Conservation (phyloP, 2,888 invertebrate species). For the Chrysina gloriosa region DNA sequence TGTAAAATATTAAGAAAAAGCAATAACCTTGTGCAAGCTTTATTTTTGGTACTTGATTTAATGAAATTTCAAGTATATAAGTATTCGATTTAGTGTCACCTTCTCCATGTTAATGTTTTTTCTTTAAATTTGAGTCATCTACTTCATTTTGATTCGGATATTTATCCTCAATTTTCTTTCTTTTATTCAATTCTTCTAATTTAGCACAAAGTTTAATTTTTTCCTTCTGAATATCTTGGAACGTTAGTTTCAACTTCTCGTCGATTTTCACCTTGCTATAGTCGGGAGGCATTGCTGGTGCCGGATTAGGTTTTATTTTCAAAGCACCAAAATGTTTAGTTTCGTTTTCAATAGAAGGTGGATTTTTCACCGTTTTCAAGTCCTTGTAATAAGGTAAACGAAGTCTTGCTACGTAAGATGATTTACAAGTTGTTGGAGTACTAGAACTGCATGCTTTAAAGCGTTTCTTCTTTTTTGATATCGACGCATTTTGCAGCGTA, state of each 20-base stretch:
- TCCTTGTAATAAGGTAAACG: constrained; percentile 29
- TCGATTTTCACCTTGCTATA: neutral
- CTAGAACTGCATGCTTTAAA: constrained; percentile 37
- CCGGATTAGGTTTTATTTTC: constrained; percentile 23
- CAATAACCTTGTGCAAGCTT: no score
- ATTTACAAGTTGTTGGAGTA: constrained; percentile 26
- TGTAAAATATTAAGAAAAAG: no score
- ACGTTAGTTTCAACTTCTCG: constrained; percentile 10
- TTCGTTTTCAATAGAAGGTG: neutral
- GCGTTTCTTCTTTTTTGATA: neutral
- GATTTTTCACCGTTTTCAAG: constrained; percentile 5
- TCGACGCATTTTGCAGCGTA: neutral
- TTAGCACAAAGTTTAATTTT: constrained; percentile 6
- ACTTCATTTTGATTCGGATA: neutral
- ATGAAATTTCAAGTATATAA: no score
- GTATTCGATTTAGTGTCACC: no score
- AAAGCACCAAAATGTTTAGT: neutral
- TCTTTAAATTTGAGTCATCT: neutral
- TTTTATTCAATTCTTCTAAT: neutral
- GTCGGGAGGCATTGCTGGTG: constrained; percentile 4
- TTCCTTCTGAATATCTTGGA: constrained; percentile 18
- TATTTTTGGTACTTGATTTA: no score
- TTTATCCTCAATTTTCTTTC: neutral
- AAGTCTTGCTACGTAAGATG: constrained; percentile 17
- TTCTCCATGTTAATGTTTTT: neutral